These are phyloP conservation scores for Apeltes quadracus DNA, from an alignment of 2,113 vertebrate genomes.

Conservation along the genomic window DNA sequence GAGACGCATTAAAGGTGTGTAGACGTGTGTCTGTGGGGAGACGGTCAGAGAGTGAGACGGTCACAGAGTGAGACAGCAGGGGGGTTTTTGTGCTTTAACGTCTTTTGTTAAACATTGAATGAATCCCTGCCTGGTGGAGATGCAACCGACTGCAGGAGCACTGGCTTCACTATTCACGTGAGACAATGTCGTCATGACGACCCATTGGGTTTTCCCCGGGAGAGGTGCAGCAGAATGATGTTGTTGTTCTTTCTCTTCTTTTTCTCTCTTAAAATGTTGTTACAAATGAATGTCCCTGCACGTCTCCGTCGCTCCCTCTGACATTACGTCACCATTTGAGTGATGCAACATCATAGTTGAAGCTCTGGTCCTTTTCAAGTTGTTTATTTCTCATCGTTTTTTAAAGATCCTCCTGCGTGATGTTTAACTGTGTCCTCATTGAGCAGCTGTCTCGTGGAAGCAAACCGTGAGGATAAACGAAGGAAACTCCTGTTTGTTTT, in stretches of 20 bases:
- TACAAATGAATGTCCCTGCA: no score
- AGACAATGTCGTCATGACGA: no score
- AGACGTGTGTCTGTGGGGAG: neutral
- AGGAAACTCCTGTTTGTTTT: accelerated
- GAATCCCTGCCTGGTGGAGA: no score
- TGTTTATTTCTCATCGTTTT: neutral
- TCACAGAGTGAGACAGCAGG: neutral
- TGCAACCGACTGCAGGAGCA: no score
- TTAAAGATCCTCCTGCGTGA: neutral
- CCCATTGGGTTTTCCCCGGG: no score
- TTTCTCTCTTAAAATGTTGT: neutral
- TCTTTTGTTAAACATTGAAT: neutral
- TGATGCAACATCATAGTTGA: neutral
- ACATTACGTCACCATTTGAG: slow-evolving; percentile 71
- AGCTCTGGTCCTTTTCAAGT: neutral
- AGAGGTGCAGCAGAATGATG: neutral
- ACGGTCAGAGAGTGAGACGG: neutral
- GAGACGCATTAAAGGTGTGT: neutral
- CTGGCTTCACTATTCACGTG: no score
- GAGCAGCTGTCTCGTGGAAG: no score
- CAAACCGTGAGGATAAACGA: no score
- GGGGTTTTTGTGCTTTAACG: neutral
- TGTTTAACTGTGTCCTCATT: neutral
- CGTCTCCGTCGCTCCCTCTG: no score
- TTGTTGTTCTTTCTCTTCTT: neutral